A percentile compares a stretch with the other conserved stretches of the same genome.
phyloP scores from a whole-genome alignment of 2,888 invertebrate genomes.

The Athalia cordata region DNA sequence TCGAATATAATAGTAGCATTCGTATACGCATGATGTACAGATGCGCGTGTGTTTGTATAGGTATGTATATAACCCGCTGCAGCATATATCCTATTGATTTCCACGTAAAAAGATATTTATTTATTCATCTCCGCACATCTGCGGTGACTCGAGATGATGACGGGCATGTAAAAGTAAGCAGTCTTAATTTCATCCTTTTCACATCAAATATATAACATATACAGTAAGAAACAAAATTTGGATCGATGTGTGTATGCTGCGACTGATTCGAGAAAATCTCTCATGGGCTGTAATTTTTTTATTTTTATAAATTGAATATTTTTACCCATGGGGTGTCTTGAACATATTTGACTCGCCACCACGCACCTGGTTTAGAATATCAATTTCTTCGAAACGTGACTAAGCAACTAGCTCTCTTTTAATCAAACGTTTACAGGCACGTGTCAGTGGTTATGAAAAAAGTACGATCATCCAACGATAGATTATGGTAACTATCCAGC shows the following conservation, averaged over 20 bases:
- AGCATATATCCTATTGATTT: constrained; percentile 13
- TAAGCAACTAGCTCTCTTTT: background rate
- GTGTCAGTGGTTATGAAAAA: background rate
- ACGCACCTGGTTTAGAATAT: constrained; percentile 24
- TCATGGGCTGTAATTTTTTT: background rate
- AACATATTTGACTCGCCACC: background rate
- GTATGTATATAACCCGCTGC: no score
- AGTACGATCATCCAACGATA: constrained; percentile 8
- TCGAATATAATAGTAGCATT: constrained; percentile 5
- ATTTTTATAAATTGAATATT: background rate
- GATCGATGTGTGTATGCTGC: background rate
- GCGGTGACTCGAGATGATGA: background rate
- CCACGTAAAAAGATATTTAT: background rate
- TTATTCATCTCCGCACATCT: background rate
- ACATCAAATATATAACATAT: no score
- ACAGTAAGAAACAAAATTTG: background rate
- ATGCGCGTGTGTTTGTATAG: background rate
- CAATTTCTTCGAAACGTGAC: constrained; percentile 32
- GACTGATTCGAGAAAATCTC: background rate
- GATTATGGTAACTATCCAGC: background rate
- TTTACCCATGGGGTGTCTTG: background rate
- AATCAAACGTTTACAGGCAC: background rate
- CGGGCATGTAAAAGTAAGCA: no score
- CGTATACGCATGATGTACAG: background rate
- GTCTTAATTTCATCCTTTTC: no score